Base-by-base conservation (phyloP, 2,888 invertebrate species). In the Euzetes globulus region DNA sequence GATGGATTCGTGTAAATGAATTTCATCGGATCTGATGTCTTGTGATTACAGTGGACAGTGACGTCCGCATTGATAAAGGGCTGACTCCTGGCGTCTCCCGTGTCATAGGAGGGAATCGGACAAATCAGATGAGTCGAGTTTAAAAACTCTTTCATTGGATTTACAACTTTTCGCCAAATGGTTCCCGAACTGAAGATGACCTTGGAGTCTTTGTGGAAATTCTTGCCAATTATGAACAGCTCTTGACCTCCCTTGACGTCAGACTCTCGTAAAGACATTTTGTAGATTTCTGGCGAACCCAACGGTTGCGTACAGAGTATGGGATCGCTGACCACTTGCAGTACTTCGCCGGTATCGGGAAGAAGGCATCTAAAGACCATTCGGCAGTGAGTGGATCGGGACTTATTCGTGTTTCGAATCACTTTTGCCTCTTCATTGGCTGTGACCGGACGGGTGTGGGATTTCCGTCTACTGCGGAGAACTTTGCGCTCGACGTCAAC, bases 251-350 rank as follows among this genome's bases (percentile, higher is more conserved):
- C 72, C 41, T 68, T 63, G 15, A 72, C 29, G 13, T 72, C 65
- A 11, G 19, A 63, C 17, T 72, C 72, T n/a, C 65, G 25, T 25
- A 29, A 5, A 19, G 93, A 93, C 82, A 92, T 92, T 82, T 92
- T 92, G 81, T 91, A 91, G 77, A 94, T 93, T 84, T 94, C 94
- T 17, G 94, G 94, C 72, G 92, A 88, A 74, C 94, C 93, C 1
- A 93, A 93, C 17, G 92, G 92, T 85, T 93, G 93, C 41, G 92
- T 94, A 87, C 94, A 94, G 79, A 92, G 91, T 79, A 94, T 94
- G 76, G 91, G 92, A 80, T 92, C 90, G 75, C 93, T 93, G 83
- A 91, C 91, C 79, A 91, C 89, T 86, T 94, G 93, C 77, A 94
- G 84, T 1, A 91, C 91, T 84, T 94, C 93, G 71, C 87, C 85